Evolutionary conservation across 1,140 invertebrate genomes (phyloP), one percentile per base, ranked within the genome.

Genomic region (Elysia chlorotica): DNA sequence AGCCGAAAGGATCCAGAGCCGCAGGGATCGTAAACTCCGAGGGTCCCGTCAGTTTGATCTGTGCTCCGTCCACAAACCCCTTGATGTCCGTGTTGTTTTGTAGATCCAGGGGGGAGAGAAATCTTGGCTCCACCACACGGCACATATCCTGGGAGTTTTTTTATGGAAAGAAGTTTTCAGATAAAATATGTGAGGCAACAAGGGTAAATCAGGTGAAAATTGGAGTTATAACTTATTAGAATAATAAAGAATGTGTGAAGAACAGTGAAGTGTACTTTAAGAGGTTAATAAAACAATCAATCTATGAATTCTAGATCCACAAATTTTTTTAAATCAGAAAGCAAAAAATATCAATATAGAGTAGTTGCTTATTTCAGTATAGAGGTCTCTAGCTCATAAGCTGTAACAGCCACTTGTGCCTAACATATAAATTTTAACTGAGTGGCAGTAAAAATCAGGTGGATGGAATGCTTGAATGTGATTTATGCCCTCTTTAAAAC

Each of bases 231-330:
- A 35, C 54, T 69, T 54, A 53, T 37, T 33, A 33, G 28, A 67
- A 53, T 25, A 67, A 19, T 67, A 53, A 67, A 17, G 37, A 30
- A n/a, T 67, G 19, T n/a, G n/a, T n/a, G n/a, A n/a, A n/a, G n/a
- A n/a, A n/a, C n/a, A n/a, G n/a, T n/a, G n/a, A n/a, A n/a, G n/a
- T n/a, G n/a, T n/a, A n/a, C n/a, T n/a, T n/a, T n/a, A n/a, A n/a
- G n/a, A n/a, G n/a, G n/a, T n/a, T n/a, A n/a, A n/a, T n/a, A n/a
- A n/a, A n/a, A n/a, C n/a, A n/a, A n/a, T n/a, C n/a, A n/a, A n/a
- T n/a, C n/a, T n/a, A n/a, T n/a, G n/a, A n/a, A n/a, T n/a, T n/a
- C n/a, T n/a, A n/a, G n/a, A n/a, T n/a, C n/a, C n/a, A n/a, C n/a
- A n/a, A n/a, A n/a, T n/a, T n/a, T n/a, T n/a, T n/a, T n/a, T n/a